phyloP scores from a whole-genome alignment of 2,888 invertebrate genomes.

The Acronicta leporina region DNA sequence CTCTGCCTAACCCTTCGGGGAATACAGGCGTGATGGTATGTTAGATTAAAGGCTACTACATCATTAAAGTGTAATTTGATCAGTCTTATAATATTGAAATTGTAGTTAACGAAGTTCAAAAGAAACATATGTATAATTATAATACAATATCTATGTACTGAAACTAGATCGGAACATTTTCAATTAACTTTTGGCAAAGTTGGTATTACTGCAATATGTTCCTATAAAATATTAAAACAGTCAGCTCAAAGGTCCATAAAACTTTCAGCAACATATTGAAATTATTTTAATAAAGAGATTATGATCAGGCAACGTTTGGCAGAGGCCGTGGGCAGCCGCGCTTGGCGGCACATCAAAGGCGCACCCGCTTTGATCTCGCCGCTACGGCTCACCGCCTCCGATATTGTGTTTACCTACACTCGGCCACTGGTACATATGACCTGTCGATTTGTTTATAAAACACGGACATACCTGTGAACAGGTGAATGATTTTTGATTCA shows the following conservation, averaged over 20 bases:
- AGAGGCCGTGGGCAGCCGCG: constrained; percentile 55
- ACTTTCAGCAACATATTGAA: constrained; percentile 26
- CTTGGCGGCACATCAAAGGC: constrained; percentile 77
- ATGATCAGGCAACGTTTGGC: constrained; percentile 46
- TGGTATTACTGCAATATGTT: constrained; percentile 3
- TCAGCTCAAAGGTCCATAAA: constrained; percentile 9
- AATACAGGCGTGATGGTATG: no score
- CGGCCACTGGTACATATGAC: constrained; percentile 41
- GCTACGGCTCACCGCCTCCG: constrained; percentile 66
- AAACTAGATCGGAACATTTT: no score
- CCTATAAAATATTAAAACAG: constrained; percentile 2
- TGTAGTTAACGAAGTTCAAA: no score
- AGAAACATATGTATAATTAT: no score
- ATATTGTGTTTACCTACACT: constrained; percentile 61
- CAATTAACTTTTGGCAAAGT: no score
- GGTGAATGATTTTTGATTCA: constrained; percentile 23
- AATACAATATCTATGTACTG: no score
- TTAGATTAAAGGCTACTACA: no score
- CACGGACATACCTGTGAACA: constrained; percentile 28
- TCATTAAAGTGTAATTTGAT: no score
- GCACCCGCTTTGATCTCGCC: constrained; percentile 72
- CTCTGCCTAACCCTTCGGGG: no score
- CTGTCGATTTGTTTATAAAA: constrained; percentile 50
- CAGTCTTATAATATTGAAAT: no score
- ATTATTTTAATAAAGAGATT: constrained; percentile 51